phyloP scores from a whole-genome alignment of 2,888 invertebrate genomes.

The Ecliptopera silaceata region DNA sequence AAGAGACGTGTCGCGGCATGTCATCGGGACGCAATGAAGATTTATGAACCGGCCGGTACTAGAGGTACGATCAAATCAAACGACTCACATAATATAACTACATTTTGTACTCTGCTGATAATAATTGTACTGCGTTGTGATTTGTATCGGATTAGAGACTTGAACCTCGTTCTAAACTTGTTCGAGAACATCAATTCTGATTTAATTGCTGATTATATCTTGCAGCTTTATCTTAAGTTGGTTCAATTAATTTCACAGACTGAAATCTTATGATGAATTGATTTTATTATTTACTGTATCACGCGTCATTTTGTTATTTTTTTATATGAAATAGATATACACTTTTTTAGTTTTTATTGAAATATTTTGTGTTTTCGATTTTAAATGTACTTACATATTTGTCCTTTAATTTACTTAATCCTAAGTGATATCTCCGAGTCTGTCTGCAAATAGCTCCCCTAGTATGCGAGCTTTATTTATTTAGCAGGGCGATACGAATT shows the following conservation, averaged over 20 bases:
- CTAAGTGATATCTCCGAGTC: too few relatives aligned
- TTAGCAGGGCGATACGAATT: slow-evolving; percentile 56
- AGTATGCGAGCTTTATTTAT: slow-evolving; percentile 53
- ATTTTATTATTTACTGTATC: slow-evolving; percentile 12
- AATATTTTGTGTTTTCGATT: too few relatives aligned
- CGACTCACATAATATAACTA: slow-evolving; percentile 54
- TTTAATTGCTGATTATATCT: slow-evolving; percentile 29
- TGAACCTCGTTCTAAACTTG: slow-evolving; percentile 37
- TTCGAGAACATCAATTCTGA: slow-evolving; percentile 31
- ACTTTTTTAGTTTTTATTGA: too few relatives aligned
- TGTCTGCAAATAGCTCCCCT: too few relatives aligned
- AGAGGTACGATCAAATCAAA: slow-evolving; percentile 56
- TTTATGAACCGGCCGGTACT: slow-evolving; percentile 77
- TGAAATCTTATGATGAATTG: neutral
- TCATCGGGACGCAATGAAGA: slow-evolving; percentile 82
- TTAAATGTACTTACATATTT: too few relatives aligned
- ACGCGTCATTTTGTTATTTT: too few relatives aligned
- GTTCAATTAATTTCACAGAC: slow-evolving; percentile 2
- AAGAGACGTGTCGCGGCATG: slow-evolving; percentile 80
- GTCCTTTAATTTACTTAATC: too few relatives aligned
- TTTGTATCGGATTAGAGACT: slow-evolving; percentile 41
- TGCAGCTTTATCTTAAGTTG: slow-evolving; percentile 25
- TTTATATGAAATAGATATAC: too few relatives aligned
- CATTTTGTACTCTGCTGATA: slow-evolving; percentile 63
- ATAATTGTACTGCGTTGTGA: slow-evolving; percentile 56